phyloP scores from a whole-genome alignment of 2,113 vertebrate species.

The Excalfactoria chinensis region DNA sequence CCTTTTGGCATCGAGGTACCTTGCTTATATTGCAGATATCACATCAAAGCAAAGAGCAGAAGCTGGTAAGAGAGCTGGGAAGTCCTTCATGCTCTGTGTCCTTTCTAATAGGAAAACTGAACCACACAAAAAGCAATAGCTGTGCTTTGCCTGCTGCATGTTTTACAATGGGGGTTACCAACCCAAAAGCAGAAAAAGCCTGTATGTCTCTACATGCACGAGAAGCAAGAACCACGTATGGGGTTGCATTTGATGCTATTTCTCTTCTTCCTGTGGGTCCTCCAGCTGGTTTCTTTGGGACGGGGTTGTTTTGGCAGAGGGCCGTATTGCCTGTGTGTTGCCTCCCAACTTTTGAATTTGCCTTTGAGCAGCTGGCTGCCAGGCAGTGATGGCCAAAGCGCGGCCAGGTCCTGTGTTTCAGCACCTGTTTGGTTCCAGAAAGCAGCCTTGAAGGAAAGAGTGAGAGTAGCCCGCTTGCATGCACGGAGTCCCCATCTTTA shows the following conservation, averaged over 20 bases:
- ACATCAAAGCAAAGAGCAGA: not conserved
- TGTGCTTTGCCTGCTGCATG: not conserved
- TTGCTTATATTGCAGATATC: not conserved
- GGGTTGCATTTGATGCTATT: not conserved
- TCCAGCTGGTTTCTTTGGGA: not conserved
- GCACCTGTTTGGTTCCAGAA: not conserved
- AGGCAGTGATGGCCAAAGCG: not conserved
- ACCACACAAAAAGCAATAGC: not conserved
- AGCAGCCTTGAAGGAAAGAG: not conserved
- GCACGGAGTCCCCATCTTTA: constrained; percentile 40
- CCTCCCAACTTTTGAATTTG: not conserved
- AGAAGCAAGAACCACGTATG: not conserved
- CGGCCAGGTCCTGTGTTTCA: rapidly evolving
- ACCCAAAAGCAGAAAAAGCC: not conserved
- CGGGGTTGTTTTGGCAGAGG: not conserved
- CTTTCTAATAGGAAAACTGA: not conserved
- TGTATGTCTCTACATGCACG: rapidly evolving
- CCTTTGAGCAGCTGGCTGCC: not conserved
- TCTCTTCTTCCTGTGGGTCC: not conserved
- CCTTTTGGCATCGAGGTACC: not conserved
- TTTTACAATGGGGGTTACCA: not conserved
- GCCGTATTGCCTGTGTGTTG: not conserved
- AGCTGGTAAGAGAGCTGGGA: not conserved
- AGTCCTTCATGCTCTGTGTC: not conserved
- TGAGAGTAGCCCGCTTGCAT: constrained; percentile 2